These are phyloP conservation scores for Musca vetustissima DNA, from an alignment of 1,140 invertebrate genomes.

Conservation along the genomic window DNA sequence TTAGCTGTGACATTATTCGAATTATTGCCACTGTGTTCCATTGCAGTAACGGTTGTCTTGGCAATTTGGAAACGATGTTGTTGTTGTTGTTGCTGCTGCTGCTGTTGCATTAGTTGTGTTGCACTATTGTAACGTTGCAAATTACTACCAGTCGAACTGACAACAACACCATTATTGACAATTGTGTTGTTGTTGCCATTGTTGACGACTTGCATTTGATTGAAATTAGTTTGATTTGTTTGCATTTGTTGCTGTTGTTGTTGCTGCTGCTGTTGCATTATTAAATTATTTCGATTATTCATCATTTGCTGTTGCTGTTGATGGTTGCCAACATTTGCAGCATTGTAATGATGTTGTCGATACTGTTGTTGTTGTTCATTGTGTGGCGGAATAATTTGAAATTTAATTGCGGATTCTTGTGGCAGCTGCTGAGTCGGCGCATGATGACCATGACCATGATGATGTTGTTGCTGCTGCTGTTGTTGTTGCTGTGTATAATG, in stretches of 20 bases:
- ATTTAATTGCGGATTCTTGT: constrained; percentile 52
- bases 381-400: constrained; percentile 52
- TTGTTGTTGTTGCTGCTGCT: constrained; percentile 24
- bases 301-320: constrained; percentile 38
- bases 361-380: constrained; percentile 35
- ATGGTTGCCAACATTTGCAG: constrained; percentile 17
- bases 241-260: constrained; percentile 43
- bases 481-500: constrained; percentile 16
- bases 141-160: constrained; percentile 26
- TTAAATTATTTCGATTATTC: constrained; percentile 46
- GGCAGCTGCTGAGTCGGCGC: constrained; percentile 46
- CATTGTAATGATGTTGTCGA: constrained; percentile 31
- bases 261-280: constrained; percentile 43
- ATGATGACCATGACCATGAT: constrained; percentile 39
- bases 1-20: constrained; percentile 8
- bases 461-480: constrained; percentile 27
- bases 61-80: constrained; percentile 52
- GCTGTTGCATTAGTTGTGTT: constrained; percentile 1
- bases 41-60: constrained; percentile 53
- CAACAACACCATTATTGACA: constrained; percentile 32
- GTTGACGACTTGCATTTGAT: constrained; percentile 35
- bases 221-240: constrained; percentile 36
- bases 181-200: constrained; percentile 34
- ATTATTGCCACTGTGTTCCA: constrained; percentile 21
- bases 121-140: constrained; percentile 23